Conservation (phyloP, 2,113 vertebrate genomes). For the Tragulus kanchil region DNA sequence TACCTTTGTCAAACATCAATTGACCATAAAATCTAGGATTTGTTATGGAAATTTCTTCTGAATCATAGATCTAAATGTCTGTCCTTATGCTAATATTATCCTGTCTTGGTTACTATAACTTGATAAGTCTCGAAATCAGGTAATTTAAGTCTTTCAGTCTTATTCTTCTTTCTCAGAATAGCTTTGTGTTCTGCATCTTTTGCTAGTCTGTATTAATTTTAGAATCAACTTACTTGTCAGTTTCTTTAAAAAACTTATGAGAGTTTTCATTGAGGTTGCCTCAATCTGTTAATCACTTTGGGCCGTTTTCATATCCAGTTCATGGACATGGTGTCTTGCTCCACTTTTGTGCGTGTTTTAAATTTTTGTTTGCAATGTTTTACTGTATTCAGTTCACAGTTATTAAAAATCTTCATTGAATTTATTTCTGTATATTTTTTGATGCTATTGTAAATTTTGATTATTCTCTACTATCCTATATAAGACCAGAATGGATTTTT, state of each 20-base stretch:
- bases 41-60: not conserved
- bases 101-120: not conserved
- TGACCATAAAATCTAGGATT: not conserved
- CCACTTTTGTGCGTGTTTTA: not conserved
- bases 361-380: not conserved
- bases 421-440: not conserved
- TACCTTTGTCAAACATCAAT: slow-evolving; percentile 6
- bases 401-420: not conserved
- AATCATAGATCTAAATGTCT: not conserved
- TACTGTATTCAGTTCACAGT: not conserved
- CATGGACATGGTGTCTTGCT: not conserved
- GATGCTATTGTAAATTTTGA: not conserved
- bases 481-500: not conserved
- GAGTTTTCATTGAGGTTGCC: not conserved
- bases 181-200: not conserved
- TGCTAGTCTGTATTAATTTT: slow-evolving; percentile 9
- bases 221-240: not conserved
- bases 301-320: not conserved
- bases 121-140: not conserved
- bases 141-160: not conserved
- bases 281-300: not conserved
- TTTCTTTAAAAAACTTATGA: not conserved
- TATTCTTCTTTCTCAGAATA: not conserved
- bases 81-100: not conserved
- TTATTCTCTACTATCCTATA: not conserved